Percentiles rank a stretch among this genome's conserved stretches.
phyloP scores from a whole-genome alignment of 2,113 vertebrate species.

The Oplegnathus fasciatus region DNA sequence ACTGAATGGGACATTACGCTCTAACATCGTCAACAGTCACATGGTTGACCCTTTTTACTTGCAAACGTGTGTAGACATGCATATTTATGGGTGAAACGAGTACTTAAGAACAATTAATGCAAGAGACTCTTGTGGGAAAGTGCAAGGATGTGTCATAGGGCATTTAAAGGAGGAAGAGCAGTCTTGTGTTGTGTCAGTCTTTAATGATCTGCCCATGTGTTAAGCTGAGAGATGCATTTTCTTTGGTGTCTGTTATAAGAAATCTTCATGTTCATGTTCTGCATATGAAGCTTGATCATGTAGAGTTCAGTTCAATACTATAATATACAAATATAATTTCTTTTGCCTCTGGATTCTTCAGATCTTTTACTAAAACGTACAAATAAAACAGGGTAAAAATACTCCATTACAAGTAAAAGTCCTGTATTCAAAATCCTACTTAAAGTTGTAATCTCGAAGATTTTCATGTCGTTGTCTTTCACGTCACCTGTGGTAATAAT shows the following conservation, averaged over 20 bases:
- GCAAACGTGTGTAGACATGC: constrained; percentile 28
- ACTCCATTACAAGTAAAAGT: background rate
- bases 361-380: background rate
- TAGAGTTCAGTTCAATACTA: too few relatives aligned
- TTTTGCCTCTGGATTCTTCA: background rate
- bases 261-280: background rate
- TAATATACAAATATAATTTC: background rate
- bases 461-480: too few relatives aligned
- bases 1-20: background rate
- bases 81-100: background rate
- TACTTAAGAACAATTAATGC: background rate
- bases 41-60: background rate
- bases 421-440: background rate
- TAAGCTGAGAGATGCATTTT: background rate
- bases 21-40: background rate
- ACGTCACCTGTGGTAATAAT: too few relatives aligned
- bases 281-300: background rate
- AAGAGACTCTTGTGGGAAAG: constrained; percentile 10
- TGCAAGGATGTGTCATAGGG: constrained; percentile 1
- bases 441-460: too few relatives aligned
- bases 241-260: background rate
- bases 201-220: background rate
- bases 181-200: too few relatives aligned
- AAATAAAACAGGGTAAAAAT: background rate
- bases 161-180: background rate